Evolutionary conservation across 2,888 invertebrate species (phyloP).

Genomic region (Encarsia formosa): DNA sequence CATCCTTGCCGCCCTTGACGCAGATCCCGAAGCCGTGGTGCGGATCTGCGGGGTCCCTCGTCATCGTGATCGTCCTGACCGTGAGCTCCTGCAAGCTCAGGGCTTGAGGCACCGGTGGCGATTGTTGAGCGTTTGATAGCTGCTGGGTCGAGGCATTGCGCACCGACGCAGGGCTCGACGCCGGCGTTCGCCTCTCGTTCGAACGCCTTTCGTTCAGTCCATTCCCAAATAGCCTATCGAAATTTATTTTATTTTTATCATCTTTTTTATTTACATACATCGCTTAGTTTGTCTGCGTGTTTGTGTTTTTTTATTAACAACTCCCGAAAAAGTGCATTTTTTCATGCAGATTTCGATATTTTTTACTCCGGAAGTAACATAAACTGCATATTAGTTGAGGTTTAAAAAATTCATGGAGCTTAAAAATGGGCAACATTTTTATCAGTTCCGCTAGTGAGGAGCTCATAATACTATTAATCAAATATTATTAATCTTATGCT

Average conservation of each 20-base stretch:
- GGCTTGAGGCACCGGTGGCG: conserved; percentile 54
- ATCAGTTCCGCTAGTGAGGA: no score
- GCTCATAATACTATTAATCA: no score
- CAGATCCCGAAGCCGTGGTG: conserved; percentile 86
- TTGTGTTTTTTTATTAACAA: no score
- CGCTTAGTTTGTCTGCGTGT: no score
- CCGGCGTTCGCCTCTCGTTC: conserved; percentile 72
- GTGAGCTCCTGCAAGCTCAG: conserved; percentile 68
- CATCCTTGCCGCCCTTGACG: conserved; percentile 87
- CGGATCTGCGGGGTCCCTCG: conserved; percentile 73
- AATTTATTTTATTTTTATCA: neutral
- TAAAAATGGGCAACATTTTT: no score
- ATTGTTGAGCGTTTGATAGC: conserved; percentile 53
- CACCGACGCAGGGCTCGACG: conserved; percentile 66
- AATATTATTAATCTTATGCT: no score
- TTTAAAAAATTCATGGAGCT: no score
- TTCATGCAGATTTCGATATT: no score
- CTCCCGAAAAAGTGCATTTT: no score
- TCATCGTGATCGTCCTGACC: conserved; percentile 82
- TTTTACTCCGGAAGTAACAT: no score
- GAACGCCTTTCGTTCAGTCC: conserved; percentile 43
- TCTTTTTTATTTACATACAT: no score
- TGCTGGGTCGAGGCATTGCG: conserved; percentile 64
- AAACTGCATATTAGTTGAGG: no score
- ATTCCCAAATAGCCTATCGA: conserved; percentile 49